A percentile compares a stretch with the other conserved stretches of the same genome.
These are phyloP conservation scores for Mythimna albipuncta DNA, from an alignment of 2,888 invertebrate genomes.

Conservation along the genomic window DNA sequence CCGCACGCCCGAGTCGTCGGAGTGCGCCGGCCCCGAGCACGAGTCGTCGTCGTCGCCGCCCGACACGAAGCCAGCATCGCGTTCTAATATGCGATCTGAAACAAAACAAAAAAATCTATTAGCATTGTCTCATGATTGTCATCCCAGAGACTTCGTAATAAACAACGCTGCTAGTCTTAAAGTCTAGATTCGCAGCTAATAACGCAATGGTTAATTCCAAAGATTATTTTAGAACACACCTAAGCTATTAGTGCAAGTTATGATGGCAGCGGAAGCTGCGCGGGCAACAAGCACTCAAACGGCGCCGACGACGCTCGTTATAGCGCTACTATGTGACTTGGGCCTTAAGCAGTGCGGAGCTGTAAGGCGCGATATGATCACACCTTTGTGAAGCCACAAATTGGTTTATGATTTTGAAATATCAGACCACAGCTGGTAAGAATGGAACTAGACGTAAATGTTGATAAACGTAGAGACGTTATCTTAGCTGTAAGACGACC, in stretches of 20 bases:
- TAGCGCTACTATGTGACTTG: slow-evolving; percentile 66
- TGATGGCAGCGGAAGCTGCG: slow-evolving; percentile 62
- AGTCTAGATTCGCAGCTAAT: slow-evolving; percentile 6
- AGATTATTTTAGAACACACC: slow-evolving; percentile 41
- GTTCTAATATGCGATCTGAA: slow-evolving; percentile 91
- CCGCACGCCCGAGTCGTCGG: slow-evolving; percentile 88
- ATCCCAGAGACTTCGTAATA: neutral
- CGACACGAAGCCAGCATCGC: slow-evolving; percentile 94
- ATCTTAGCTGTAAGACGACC: no score
- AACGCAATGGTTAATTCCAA: slow-evolving; percentile 14
- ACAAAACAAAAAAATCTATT: slow-evolving; percentile 72
- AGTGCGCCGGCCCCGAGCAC: slow-evolving; percentile 88
- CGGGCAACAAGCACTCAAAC: slow-evolving; percentile 58
- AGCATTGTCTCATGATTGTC: slow-evolving; percentile 8
- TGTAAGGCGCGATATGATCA: slow-evolving; percentile 22
- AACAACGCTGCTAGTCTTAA: neutral
- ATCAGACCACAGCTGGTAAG: neutral
- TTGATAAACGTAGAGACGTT: no score
- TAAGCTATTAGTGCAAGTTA: slow-evolving; percentile 58
- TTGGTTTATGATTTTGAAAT: neutral
- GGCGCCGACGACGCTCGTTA: slow-evolving; percentile 70
- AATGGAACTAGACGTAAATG: neutral
- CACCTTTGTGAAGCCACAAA: slow-evolving; percentile 11
- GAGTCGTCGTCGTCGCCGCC: slow-evolving; percentile 93
- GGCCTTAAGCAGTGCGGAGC: slow-evolving; percentile 53